These are phyloP conservation scores for Paragorgia papillata DNA, from an alignment of 92 coral and sea anemone species.

Conservation along the genomic window DNA sequence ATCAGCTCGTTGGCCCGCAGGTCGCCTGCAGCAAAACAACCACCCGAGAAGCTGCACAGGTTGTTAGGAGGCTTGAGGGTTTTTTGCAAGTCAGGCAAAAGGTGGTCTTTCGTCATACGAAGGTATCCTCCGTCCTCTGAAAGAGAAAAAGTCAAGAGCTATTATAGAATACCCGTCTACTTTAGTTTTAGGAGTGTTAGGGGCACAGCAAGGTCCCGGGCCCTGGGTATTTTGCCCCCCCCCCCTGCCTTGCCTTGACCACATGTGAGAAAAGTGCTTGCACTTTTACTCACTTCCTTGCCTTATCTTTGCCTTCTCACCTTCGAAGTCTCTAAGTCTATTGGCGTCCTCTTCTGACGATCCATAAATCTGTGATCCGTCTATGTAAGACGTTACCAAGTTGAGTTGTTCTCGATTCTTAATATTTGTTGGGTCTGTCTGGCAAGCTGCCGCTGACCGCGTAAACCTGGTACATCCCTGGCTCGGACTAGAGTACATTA, in stretches of 20 bases:
- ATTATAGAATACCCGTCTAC: too few relatives aligned
- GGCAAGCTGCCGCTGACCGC: slow-evolving; percentile 99
- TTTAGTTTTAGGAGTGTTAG: too few relatives aligned
- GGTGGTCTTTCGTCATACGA: slow-evolving; percentile 58
- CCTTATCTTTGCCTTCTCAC: too few relatives aligned
- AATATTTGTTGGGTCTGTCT: slow-evolving; percentile 76
- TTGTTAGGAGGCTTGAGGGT: slow-evolving; percentile 85
- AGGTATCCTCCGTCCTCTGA: slow-evolving; percentile 68
- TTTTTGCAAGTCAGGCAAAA: slow-evolving; percentile 74
- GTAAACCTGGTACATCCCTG: slow-evolving; percentile 93
- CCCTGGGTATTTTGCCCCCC: too few relatives aligned
- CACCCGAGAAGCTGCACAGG: slow-evolving; percentile 85
- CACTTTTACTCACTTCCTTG: too few relatives aligned
- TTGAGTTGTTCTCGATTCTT: slow-evolving; percentile 89
- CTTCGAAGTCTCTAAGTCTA: slow-evolving; percentile 65
- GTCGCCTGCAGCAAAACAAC: slow-evolving; percentile 96
- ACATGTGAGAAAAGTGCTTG: too few relatives aligned
- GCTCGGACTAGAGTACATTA: slow-evolving; percentile 72
- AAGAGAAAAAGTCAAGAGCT: too few relatives aligned
- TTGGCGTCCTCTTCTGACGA: slow-evolving; percentile 69
- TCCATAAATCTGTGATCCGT: slow-evolving; percentile 96
- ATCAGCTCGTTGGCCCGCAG: slow-evolving; percentile 96
- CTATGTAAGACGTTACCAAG: slow-evolving; percentile 88
- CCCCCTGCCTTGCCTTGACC: too few relatives aligned
- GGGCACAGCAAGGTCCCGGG: too few relatives aligned